phyloP scores from a whole-genome alignment of 2,113 vertebrate genomes.

The Rhynchomys soricoides region DNA sequence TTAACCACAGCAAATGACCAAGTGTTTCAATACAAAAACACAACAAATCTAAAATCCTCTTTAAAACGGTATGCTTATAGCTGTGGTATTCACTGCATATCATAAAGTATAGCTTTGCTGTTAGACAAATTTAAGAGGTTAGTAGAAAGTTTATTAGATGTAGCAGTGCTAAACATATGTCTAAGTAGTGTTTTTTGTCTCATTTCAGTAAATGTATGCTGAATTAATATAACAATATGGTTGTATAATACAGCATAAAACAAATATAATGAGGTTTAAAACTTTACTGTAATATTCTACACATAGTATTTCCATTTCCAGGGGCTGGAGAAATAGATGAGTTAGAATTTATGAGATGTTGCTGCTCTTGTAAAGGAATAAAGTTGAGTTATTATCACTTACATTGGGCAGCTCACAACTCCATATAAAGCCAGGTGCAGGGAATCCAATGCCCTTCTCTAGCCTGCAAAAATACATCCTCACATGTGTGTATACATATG shows the following conservation, averaged over 20 bases:
- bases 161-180: neutral
- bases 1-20: neutral
- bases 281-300: neutral
- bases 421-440: neutral
- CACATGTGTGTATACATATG: too few species aligned
- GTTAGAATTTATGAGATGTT: neutral
- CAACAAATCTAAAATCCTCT: neutral
- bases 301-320: neutral
- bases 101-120: neutral
- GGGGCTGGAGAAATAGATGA: neutral
- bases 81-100: neutral
- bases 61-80: neutral
- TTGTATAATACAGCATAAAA: neutral
- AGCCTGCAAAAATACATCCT: neutral
- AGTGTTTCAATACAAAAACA: neutral
- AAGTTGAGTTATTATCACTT: neutral
- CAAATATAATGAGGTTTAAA: neutral
- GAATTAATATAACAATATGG: neutral
- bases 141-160: neutral
- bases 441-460: neutral
- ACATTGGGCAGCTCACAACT: neutral
- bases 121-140: neutral
- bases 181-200: neutral
- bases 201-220: neutral
- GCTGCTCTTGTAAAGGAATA: neutral